Base-by-base conservation (phyloP, 2,113 vertebrate genomes). In the Mugil cephalus region DNA sequence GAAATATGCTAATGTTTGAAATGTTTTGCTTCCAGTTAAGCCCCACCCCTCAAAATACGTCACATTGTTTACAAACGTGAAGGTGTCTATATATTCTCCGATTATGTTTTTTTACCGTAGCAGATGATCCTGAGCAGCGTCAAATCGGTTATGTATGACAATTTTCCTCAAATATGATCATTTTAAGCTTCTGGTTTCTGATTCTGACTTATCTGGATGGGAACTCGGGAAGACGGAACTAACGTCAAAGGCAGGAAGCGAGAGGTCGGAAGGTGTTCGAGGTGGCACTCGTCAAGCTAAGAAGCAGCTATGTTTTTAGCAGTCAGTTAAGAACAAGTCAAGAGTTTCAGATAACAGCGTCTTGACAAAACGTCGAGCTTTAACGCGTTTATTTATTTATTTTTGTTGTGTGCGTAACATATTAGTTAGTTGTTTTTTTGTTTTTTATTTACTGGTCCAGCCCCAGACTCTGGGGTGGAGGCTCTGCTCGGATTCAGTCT, bases 281-380 rank as follows among this genome's bases (percentile, higher is more conserved):
- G 17, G 84, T 63, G n/a, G 14, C 80, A 8, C 84, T 1, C 7
- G 19, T 13, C 4, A 43, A 55, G 55, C 71, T 40, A 58, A 14
- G 56, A 62, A 19, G 63, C 77, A 19, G 63, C 77, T 87, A 78
- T 61, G 54, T 64, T 39, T 39, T 10, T 74, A 82, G 75, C 73
- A 66, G n/a, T 11, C 19, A 64, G 61, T 34, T 10, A 14, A 61
- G 43, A 35, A 11, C n/a, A 59, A 34, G 10, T 36, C 1, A 48
- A 2, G n/a, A 48, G 52, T 54, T 11, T 1, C 5, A 17, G 1
- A 14, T 34, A 2, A 2, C 1, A 5, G 4, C 24, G 12, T 39
- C 2, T 2, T 0, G 40, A 1, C 8, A 35, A 15, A 0, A 21
- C 2, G 2, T 18, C 34, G 0, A 1, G 6, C 2, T 50, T 15